Evolutionary conservation across 2,113 vertebrate genomes (phyloP).

Genomic region (Microtus pennsylvanicus): DNA sequence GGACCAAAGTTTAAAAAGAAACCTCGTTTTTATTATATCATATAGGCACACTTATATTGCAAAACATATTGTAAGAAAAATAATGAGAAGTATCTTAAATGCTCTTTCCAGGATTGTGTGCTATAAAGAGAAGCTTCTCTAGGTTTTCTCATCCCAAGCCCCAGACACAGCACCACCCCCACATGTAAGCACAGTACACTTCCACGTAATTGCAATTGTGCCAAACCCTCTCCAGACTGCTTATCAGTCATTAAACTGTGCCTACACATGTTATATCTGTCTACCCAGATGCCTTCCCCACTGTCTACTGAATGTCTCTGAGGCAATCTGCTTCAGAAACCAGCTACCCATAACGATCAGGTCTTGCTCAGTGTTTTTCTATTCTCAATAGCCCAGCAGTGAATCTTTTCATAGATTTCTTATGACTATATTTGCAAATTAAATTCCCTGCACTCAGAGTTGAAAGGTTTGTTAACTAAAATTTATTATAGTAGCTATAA

Average conservation of each 20-base stretch:
- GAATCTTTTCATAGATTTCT: background rate
- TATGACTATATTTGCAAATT: background rate
- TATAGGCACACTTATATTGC: background rate
- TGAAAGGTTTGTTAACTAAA: background rate
- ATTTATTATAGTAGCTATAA: background rate
- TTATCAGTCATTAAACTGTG: background rate
- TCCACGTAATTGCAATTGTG: background rate
- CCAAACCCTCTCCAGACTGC: background rate
- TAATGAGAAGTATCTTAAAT: background rate
- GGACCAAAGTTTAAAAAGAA: background rate
- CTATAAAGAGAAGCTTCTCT: background rate
- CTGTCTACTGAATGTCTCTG: background rate
- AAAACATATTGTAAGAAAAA: background rate
- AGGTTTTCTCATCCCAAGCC: background rate
- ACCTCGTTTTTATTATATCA: background rate
- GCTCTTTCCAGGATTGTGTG: background rate
- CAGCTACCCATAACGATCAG: background rate
- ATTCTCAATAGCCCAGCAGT: too few species aligned
- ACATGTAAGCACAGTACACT: background rate
- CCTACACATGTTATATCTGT: background rate
- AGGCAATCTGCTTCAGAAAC: constrained; percentile 8
- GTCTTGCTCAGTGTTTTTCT: background rate
- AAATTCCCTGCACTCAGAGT: background rate
- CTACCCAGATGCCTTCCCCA: background rate
- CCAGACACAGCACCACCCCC: background rate